Conservation (phyloP, 1,140 invertebrate species). For the Zaprionus capensis region DNA sequence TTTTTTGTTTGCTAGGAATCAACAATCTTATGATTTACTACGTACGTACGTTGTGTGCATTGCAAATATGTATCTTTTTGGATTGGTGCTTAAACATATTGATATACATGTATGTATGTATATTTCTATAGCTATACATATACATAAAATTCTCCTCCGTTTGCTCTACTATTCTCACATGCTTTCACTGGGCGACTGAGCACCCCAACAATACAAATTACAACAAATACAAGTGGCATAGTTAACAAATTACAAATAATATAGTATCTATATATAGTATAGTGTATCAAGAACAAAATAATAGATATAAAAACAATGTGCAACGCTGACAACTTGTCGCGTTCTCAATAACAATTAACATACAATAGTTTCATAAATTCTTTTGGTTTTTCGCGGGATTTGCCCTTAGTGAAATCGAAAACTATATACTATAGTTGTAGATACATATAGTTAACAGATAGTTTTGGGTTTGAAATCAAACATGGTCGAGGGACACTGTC, state of each 20-base stretch:
- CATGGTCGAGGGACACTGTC: background rate
- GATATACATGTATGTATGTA: constrained; percentile 52
- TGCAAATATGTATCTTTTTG: constrained; percentile 70
- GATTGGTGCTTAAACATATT: constrained; percentile 75
- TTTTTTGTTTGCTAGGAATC: constrained; percentile 52
- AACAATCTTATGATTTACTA: constrained; percentile 60
- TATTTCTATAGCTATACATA: constrained; percentile 34
- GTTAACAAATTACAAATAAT: constrained; percentile 70
- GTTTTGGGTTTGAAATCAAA: constrained; percentile 3
- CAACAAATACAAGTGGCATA: constrained; percentile 55
- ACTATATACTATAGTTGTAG: constrained; percentile 2
- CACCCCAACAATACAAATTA: constrained; percentile 47
- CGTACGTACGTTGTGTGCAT: constrained; percentile 62
- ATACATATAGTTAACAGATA: constrained; percentile 3
- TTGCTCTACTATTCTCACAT: constrained; percentile 6
- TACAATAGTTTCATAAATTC: constrained; percentile 36
- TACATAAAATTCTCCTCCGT: constrained; percentile 15
- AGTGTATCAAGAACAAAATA: constrained; percentile 17
- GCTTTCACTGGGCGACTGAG: constrained; percentile 20
- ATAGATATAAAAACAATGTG: constrained; percentile 11
- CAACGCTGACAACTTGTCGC: background rate
- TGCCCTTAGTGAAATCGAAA: background rate
- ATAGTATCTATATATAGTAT: constrained; percentile 1
- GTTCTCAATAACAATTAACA: constrained; percentile 51
- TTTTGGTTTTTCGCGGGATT: constrained; percentile 24